Evolutionary conservation across 2,797 vertebrate genomes (phyloP).

Genomic region (Pseudochirops corinnae): DNA sequence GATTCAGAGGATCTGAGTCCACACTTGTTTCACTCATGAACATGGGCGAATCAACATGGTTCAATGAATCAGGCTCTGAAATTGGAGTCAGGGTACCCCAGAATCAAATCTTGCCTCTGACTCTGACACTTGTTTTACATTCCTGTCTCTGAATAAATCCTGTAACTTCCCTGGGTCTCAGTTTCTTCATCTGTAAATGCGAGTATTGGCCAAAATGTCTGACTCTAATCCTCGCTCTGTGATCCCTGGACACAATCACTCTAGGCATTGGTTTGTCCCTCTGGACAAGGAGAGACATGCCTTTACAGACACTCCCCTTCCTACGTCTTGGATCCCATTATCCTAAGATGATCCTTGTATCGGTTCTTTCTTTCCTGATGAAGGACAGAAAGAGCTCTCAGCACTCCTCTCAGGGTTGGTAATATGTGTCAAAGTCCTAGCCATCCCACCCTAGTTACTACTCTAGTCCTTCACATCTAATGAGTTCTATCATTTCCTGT

Average conservation of each 20-base stretch:
- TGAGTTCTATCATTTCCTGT: conserved; percentile 29
- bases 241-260: not conserved
- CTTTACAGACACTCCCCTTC: not conserved
- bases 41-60: not conserved
- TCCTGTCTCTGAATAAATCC: not conserved
- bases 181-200: not conserved
- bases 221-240: not conserved
- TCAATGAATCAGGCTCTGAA: not conserved
- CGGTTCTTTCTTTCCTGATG: not conserved
- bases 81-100: not conserved
- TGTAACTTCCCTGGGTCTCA: not conserved
- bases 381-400: not conserved
- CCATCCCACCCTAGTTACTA: not conserved
- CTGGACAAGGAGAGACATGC: not conserved
- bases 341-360: not conserved
- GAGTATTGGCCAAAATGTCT: not conserved
- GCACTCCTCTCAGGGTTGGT: not conserved
- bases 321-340: not conserved
- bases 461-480: not conserved
- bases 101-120: not conserved
- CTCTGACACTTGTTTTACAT: not conserved
- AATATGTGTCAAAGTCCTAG: not conserved
- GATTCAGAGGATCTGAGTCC: no score
- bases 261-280: not conserved
- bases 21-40: no score